Evolutionary conservation across 2,113 vertebrate species (phyloP).

Genomic region (Cavia porcellus): DNA sequence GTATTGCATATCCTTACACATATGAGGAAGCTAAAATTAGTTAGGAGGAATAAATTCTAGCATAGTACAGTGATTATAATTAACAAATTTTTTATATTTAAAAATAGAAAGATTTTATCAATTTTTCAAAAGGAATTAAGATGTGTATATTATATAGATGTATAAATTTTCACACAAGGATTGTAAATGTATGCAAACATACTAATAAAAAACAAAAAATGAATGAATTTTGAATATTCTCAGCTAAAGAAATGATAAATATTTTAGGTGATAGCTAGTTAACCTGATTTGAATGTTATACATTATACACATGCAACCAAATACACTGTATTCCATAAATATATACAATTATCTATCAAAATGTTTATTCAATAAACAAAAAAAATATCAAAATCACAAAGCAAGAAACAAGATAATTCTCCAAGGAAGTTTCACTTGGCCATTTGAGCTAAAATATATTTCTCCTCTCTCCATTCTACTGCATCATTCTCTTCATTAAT

Average conservation of each 20-base stretch:
- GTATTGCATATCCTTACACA: neutral
- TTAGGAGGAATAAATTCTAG: neutral
- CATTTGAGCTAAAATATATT: neutral
- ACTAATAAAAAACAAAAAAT: neutral
- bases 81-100: neutral
- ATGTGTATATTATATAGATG: neutral
- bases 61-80: neutral
- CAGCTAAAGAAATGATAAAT: neutral
- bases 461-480: neutral
- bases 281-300: neutral
- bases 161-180: neutral
- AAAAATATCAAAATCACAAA: neutral
- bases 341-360: neutral
- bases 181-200: neutral
- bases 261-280: neutral
- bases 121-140: neutral
- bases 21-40: neutral
- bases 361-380: neutral
- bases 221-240: neutral
- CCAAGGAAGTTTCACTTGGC: neutral
- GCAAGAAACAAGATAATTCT: neutral
- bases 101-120: neutral
- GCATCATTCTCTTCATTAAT: neutral
- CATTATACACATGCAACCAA: neutral
- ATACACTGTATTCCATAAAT: neutral